Evolutionary conservation across 2,888 invertebrate species (phyloP).

Genomic region (Agrochola litura): DNA sequence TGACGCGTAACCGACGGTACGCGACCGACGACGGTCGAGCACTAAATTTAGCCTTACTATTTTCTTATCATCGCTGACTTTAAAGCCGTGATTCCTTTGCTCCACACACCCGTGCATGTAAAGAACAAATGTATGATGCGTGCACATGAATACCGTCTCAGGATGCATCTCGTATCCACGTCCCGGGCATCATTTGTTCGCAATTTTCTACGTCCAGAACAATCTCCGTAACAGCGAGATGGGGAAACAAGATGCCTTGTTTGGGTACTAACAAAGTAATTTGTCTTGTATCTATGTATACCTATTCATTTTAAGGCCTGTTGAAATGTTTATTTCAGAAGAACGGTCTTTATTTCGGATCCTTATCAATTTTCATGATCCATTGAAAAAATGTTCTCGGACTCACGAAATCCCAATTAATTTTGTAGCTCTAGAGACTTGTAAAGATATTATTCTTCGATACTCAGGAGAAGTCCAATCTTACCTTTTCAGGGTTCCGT

Average conservation of each 20-base stretch:
- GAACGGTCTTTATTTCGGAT: no score
- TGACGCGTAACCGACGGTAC: no score
- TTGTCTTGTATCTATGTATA: conserved; percentile 17
- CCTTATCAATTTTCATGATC: no score
- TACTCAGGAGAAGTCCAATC: neutral
- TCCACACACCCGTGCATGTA: conserved; percentile 27
- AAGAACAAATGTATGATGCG: conserved; percentile 57
- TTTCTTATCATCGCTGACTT: conserved; percentile 31
- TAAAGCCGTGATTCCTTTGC: conserved; percentile 22
- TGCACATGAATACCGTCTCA: conserved; percentile 52
- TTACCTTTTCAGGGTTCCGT: neutral
- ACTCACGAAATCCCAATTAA: neutral
- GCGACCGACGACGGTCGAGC: no score
- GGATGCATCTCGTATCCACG: conserved; percentile 51
- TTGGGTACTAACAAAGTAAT: conserved; percentile 48
- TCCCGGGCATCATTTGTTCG: conserved; percentile 55
- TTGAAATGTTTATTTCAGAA: conserved; percentile 1
- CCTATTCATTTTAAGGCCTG: neutral
- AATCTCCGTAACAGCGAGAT: conserved; percentile 50
- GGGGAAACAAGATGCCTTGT: conserved; percentile 44
- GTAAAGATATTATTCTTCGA: neutral
- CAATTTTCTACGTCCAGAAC: conserved; percentile 61
- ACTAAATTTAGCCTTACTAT: no score
- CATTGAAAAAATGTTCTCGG: neutral
- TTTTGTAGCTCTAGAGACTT: neutral